Conservation (phyloP, 2,113 vertebrate genomes). For the Tylochromis polylepis region DNA sequence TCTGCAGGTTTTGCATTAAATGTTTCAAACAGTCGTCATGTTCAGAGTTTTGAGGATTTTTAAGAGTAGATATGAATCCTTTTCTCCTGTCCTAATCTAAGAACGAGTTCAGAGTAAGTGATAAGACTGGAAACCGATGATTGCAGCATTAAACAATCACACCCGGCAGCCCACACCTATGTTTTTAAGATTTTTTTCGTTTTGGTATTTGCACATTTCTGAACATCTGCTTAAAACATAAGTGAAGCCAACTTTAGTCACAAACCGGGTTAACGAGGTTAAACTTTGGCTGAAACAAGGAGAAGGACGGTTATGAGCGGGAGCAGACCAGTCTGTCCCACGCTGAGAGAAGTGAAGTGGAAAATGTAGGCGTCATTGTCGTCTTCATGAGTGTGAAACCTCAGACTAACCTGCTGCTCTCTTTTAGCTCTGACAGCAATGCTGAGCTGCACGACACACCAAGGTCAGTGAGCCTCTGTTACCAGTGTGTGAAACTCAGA, state of each 20-base stretch:
- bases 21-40: rapidly evolving
- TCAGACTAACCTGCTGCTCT: not conserved
- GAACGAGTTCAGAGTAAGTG: not conserved
- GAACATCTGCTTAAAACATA: rapidly evolving
- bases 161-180: not conserved
- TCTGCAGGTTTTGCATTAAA: rapidly evolving
- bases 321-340: rapidly evolving
- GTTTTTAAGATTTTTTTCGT: rapidly evolving
- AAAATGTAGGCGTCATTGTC: not conserved
- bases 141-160: not conserved
- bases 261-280: rapidly evolving
- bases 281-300: not conserved
- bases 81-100: not conserved
- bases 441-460: not conserved
- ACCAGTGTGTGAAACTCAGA: not conserved
- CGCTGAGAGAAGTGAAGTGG: not conserved
- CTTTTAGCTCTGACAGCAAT: not conserved
- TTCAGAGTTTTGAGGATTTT: not conserved
- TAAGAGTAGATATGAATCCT: rapidly evolving
- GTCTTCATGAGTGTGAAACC: not conserved
- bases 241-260: rapidly evolving
- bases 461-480: rapidly evolving
- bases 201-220: not conserved
- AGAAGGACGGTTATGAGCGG: not conserved
- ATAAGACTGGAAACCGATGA: not conserved